phyloP scores from a whole-genome alignment of 92 coral and sea anemone genomes.

The Hydrozoanthus gracilis region DNA sequence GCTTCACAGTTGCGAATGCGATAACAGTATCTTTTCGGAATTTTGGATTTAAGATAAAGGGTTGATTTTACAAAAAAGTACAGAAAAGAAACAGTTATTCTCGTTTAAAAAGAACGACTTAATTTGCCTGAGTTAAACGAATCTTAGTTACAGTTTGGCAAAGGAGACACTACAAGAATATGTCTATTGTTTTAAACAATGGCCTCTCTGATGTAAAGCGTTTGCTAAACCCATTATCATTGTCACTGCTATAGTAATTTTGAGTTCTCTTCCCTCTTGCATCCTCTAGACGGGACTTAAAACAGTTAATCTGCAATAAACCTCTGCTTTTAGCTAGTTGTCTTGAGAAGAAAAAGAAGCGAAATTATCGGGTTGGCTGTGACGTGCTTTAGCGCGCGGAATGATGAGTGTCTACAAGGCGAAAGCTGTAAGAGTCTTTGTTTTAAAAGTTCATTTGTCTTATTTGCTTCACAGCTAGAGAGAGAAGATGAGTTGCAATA shows the following conservation, averaged over 20 bases:
- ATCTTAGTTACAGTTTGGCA: too few species aligned
- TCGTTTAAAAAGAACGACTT: too few species aligned
- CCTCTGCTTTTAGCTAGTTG: neutral
- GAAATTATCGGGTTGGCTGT: neutral
- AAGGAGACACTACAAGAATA: neutral
- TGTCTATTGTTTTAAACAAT: neutral
- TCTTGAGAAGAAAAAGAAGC: neutral
- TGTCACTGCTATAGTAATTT: neutral
- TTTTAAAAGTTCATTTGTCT: neutral
- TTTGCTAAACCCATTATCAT: neutral
- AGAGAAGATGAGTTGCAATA: neutral
- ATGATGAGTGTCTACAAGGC: neutral
- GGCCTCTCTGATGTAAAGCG: neutral
- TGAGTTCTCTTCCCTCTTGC: neutral
- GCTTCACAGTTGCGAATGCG: neutral
- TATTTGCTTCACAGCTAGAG: slow-evolving; percentile 2
- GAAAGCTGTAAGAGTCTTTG: neutral
- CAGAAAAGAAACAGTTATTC: neutral
- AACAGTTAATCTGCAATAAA: neutral
- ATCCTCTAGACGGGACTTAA: neutral
- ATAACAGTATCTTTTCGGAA: neutral
- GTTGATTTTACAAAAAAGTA: neutral
- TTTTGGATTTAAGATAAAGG: neutral
- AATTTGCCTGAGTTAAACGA: too few species aligned
- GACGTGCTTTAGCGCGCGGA: neutral